phyloP scores from a whole-genome alignment of 2,888 invertebrate genomes.

The Euplexia lucipara region DNA sequence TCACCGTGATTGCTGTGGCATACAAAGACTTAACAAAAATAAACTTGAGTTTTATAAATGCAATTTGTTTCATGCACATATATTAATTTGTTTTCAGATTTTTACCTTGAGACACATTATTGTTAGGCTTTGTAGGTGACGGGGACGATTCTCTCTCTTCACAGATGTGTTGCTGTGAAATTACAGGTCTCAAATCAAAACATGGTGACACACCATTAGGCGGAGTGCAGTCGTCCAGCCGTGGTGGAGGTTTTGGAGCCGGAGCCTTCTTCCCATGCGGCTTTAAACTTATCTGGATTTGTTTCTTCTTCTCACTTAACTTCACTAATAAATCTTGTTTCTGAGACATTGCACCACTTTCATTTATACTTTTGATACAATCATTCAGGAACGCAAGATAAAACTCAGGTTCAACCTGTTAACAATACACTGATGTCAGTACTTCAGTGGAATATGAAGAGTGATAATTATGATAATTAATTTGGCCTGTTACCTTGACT shows the following conservation, averaged over 20 bases:
- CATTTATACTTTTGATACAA: conserved; percentile 92
- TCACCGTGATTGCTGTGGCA: too few relatives aligned
- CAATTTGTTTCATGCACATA: conserved; percentile 40
- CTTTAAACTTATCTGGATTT: conserved; percentile 86
- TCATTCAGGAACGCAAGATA: conserved; percentile 93
- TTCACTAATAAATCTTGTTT: conserved; percentile 92
- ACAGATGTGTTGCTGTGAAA: conserved; percentile 86
- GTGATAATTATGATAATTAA: conserved; percentile 59
- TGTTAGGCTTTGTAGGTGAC: conserved; percentile 77
- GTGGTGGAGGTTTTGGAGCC: conserved; percentile 86
- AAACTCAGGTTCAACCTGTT: conserved; percentile 93
- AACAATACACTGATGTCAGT: conserved; percentile 43
- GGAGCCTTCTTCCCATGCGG: conserved; percentile 81
- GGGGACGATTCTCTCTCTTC: conserved; percentile 81
- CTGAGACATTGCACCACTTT: conserved; percentile 83
- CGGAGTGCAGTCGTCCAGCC: conserved; percentile 84
- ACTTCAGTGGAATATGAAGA: conserved; percentile 38
- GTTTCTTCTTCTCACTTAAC: conserved; percentile 92
- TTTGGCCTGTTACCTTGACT: conserved; percentile 92
- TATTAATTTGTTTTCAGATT: conserved; percentile 30
- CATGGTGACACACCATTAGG: conserved; percentile 88
- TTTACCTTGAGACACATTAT: conserved; percentile 75
- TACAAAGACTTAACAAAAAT: neutral
- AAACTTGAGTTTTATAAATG: conserved; percentile 8
- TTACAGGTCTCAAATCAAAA: conserved; percentile 86